Evolutionary conservation across 2,113 vertebrate genomes (phyloP).

Genomic region (Uria aalge): DNA sequence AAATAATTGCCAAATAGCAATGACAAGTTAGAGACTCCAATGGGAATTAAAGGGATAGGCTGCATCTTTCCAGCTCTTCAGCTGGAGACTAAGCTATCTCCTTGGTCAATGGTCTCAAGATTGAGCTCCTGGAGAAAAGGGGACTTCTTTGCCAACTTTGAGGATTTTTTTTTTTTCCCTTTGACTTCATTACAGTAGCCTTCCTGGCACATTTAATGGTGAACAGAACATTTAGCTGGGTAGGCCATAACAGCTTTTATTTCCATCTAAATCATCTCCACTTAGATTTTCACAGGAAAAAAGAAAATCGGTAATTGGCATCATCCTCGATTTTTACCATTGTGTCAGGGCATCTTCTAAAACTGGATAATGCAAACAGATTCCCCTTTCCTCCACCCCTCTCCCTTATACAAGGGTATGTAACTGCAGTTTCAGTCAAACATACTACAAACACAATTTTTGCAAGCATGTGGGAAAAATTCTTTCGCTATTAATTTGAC

Average conservation of each 20-base stretch:
- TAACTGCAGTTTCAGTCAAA: neutral
- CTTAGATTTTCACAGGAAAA: neutral
- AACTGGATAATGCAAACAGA: neutral
- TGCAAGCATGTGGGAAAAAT: neutral
- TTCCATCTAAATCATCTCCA: neutral
- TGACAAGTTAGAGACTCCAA: neutral
- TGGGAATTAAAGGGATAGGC: neutral
- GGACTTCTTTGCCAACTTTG: neutral
- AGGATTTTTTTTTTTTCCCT: neutral
- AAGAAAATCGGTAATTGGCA: neutral
- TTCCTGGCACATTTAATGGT: neutral
- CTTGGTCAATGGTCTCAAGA: neutral
- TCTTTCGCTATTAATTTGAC: neutral
- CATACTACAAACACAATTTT: neutral
- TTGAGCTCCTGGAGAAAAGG: neutral
- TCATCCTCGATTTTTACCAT: neutral
- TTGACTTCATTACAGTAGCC: neutral
- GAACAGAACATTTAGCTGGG: neutral
- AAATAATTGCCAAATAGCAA: neutral
- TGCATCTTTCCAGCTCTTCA: neutral
- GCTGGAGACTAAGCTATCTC: neutral
- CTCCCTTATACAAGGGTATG: neutral
- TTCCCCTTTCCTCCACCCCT: neutral
- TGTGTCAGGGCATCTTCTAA: neutral
- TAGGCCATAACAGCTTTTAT: neutral